Evolutionary conservation across 2,797 vertebrate genomes (phyloP).

Genomic region (Mormyrops boulengeri): DNA sequence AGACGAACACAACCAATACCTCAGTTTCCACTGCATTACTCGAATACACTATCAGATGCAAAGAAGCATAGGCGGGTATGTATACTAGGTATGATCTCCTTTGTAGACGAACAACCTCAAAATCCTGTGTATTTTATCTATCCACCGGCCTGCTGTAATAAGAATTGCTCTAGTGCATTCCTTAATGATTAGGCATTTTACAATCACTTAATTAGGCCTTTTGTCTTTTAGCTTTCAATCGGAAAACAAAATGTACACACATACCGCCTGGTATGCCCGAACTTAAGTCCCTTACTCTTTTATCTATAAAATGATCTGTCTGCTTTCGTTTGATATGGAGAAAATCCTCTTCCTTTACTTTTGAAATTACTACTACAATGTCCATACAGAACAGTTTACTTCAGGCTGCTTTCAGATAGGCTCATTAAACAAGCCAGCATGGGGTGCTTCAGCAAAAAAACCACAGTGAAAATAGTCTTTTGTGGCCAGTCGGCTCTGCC

Average conservation of each 20-base stretch:
- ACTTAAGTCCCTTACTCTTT: not conserved
- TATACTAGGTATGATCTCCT: not conserved
- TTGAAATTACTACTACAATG: not conserved
- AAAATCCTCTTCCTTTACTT: not conserved
- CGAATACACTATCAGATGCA: not conserved
- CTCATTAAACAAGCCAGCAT: conserved; percentile 4
- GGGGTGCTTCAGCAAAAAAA: not conserved
- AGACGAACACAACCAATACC: not conserved
- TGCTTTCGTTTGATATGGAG: not conserved
- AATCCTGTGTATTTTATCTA: not conserved
- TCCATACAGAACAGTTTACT: not conserved
- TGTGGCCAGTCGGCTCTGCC: not conserved
- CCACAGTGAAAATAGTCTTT: not conserved
- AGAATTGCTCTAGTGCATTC: not conserved
- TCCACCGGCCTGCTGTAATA: not conserved
- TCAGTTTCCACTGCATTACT: not conserved
- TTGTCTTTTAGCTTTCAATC: not conserved
- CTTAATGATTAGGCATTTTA: not conserved
- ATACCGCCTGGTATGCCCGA: not conserved
- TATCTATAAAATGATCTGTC: not conserved
- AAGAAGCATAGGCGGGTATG: not conserved
- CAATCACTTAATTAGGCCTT: not conserved
- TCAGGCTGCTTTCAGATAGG: not conserved
- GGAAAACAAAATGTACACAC: not conserved
- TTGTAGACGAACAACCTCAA: not conserved